Base-by-base conservation (phyloP, 2,113 vertebrate genomes). In the Phocoena sinus region DNA sequence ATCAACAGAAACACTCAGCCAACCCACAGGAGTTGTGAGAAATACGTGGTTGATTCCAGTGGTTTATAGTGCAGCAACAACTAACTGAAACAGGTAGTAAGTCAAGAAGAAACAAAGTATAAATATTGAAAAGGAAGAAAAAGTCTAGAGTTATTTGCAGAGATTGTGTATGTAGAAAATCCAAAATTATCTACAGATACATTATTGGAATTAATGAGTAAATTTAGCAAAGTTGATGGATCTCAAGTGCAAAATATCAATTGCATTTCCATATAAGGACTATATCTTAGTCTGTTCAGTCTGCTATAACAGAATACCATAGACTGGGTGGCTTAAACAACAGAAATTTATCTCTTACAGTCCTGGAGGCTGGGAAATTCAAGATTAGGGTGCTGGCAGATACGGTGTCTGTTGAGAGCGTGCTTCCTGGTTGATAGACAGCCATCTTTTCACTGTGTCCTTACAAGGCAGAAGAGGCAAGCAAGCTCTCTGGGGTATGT, bases 91-190 rank as follows among this genome's bases (percentile, higher is more conserved):
- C 1, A 62, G 31, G 25, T 13, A 91, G 15, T 71, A 56, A 60
- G 26, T 80, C 47, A 93, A 90, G 83, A 67, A 85, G n/a, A 95
- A 71, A 67, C 9, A 74, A 89, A 20, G 6, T 63, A 89, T 68
- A 63, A 86, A 89, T 88, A 62, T 28, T 63, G 56, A 74, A 95
- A 93, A 91, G 87, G 26, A 91, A 91, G 68, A 81, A 87, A 73
- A 92, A 44, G 33, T 73, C 26, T 56, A 56, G 25, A 56, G 25
- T 68, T 80, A 79, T 95, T 94, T 83, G 18, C 18, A 83, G 63
- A 83, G 20, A 80, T 33, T 76, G 20, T 56, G 0, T 83, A 56
- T 70, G 8, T 33, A 94, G 36, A 92, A 91, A 92, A 89, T 68
- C 12, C 33, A 89, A 91, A n/a, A 71, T 23, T 74, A 86, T 60